Evolutionary conservation across 2,888 invertebrate species (phyloP), one percentile per base, ranked within the genome.

Genomic region (Trissolcus japonicus): DNA sequence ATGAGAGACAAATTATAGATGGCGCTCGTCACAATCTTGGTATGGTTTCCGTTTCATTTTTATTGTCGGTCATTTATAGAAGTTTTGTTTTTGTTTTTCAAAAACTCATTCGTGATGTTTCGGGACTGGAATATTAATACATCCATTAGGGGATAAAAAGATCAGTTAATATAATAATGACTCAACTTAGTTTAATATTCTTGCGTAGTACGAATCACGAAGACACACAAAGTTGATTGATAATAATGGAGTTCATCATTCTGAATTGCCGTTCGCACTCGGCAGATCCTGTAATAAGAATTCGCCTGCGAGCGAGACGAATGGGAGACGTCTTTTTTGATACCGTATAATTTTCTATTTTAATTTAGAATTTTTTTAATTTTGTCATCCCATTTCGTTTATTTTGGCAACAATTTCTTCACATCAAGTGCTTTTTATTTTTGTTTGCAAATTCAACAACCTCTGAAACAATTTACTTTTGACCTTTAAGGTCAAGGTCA

Each of bases 181-280:
- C 73, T 77, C 72, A 77, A 77, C 73, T 77, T 60, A 60, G 59
- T 59, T 72, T 72, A 67, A 77, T 77, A 72, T 67, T 72, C 59
- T 71, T 77, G 76, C 76, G 67, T 77, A 59, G 72, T 57, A 77
- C 67, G 72, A 77, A 77, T 77, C 76, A 77, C 72, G 76, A 62
- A 62, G 76, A 67, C 72, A 67, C 67, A 72, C 76, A 72, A 72
- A 62, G 72, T 67, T 72, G 76, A 77, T 77, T 77, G 76, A 77
- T 77, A 72, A 77, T 77, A 72, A 77, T 72, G 67, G 76, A 77
- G 72, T 77, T 60, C 67, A 68, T 72, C 76, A 63, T 54, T 29
- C 59, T 63, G 72, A 77, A 73, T 77, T 72, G 76, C 72, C 51
- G 63, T 29, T 62, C 66, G 54, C 66, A 56, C 71, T 62, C 60